Evolutionary conservation across 1,140 invertebrate genomes (phyloP).

Genomic region (Drosophila asahinai): DNA sequence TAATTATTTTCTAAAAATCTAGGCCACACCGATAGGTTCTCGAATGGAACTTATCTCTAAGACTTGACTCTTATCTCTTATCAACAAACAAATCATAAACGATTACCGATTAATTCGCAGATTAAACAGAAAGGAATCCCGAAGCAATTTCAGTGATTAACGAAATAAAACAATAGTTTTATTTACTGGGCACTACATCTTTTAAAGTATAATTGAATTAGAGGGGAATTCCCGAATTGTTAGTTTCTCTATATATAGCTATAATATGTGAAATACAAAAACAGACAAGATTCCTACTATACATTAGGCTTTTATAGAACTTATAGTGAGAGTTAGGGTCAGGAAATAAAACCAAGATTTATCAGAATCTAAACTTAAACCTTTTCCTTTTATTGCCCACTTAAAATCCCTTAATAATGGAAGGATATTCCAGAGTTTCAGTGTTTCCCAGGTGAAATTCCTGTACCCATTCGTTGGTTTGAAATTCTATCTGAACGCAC

Average conservation of each 20-base stretch:
- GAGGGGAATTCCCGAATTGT: too few species aligned
- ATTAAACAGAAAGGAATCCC: not conserved
- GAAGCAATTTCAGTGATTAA: not conserved
- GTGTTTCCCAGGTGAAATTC: not conserved
- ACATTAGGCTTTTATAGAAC: too few species aligned
- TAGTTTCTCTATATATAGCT: too few species aligned
- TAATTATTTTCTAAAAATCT: not conserved
- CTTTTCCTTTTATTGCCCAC: too few species aligned
- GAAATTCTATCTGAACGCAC: conserved; percentile 16
- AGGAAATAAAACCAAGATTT: too few species aligned
- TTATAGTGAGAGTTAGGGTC: too few species aligned
- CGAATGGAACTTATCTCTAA: too few species aligned
- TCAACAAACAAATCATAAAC: not conserved
- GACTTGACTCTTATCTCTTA: not conserved
- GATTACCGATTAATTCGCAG: not conserved
- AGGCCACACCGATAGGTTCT: not conserved
- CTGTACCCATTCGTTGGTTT: not conserved
- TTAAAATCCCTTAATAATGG: too few species aligned
- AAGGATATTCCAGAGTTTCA: not conserved
- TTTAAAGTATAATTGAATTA: not conserved
- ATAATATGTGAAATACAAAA: too few species aligned
- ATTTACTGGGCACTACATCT: not conserved
- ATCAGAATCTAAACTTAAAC: too few species aligned
- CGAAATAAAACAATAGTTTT: not conserved
- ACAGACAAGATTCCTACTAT: too few species aligned